phyloP scores from a whole-genome alignment of 1,140 invertebrate genomes.

The Magallana ariakensis region DNA sequence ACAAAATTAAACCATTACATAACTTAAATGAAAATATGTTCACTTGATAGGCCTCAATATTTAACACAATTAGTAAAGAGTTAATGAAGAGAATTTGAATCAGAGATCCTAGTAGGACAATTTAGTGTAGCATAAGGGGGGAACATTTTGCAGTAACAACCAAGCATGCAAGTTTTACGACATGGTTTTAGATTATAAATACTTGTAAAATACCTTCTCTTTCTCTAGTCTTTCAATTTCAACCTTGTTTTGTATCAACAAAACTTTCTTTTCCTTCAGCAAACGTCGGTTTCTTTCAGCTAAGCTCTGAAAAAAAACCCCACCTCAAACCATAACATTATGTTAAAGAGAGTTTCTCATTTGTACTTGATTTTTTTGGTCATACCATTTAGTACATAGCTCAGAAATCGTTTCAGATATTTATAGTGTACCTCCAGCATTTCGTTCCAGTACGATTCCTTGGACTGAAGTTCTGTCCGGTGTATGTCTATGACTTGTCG shows the following conservation, averaged over 20 bases:
- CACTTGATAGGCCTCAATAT: too few relatives aligned
- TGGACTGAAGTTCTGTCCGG: slow-evolving; percentile 67
- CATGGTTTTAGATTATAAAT: too few relatives aligned
- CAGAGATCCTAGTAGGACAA: too few relatives aligned
- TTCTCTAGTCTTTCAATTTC: slow-evolving; percentile 73
- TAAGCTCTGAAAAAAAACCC: slow-evolving; percentile 66
- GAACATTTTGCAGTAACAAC: too few relatives aligned
- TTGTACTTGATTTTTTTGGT: too few relatives aligned
- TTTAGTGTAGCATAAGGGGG: too few relatives aligned
- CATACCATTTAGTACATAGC: too few relatives aligned
- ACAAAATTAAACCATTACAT: neutral
- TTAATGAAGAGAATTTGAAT: too few relatives aligned
- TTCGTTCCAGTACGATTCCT: slow-evolving; percentile 76
- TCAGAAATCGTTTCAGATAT: neutral
- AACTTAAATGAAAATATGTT: too few relatives aligned
- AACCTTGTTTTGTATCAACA: slow-evolving; percentile 73
- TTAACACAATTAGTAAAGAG: too few relatives aligned
- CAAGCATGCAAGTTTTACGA: too few relatives aligned
- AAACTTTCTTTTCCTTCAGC: slow-evolving; percentile 73
- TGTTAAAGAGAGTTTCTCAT: neutral
- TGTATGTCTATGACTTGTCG: slow-evolving; percentile 75
- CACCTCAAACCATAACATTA: neutral
- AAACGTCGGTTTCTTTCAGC: slow-evolving; percentile 74
- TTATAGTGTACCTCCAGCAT: slow-evolving; percentile 64
- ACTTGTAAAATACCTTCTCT: slow-evolving; percentile 66